Conservation (phyloP, 2,113 vertebrate species). For the human (Homo sapiens) region GRCh38 chr11:976001-976500, state of each 20-base stretch:
- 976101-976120: not conserved
- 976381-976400: not conserved
- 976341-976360: accelerated
- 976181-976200: not conserved
- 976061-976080: not conserved
- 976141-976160: accelerated
- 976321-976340: not conserved
- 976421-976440: accelerated
- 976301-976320: not conserved
- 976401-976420: not conserved
- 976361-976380: not conserved
- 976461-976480: not conserved
- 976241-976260: not conserved
- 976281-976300: not conserved
- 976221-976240: not conserved
- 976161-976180: not conserved
- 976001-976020: not conserved
- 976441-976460: no score
- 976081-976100: not conserved
- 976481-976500: accelerated
- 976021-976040: not conserved
- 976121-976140: not conserved
- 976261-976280: not conserved
- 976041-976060: not conserved
- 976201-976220: not conserved